These are phyloP conservation scores for Lordiphosa stackelbergi DNA, from an alignment of 1,140 invertebrate genomes.

Conservation along the genomic window DNA sequence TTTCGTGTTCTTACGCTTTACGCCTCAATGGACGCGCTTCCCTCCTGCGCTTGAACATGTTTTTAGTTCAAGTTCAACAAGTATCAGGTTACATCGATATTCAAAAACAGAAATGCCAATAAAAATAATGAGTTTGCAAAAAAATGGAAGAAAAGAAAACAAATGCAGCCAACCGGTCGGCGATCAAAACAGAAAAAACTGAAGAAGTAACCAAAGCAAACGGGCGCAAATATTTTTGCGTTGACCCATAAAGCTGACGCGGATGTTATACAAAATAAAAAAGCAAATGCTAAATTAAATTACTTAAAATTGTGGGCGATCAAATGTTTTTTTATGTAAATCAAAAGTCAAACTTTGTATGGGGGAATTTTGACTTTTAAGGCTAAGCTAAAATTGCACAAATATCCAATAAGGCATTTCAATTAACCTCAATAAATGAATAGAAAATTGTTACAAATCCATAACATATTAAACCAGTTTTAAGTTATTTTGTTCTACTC, in stretches of 20 bases:
- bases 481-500: constrained; percentile 11
- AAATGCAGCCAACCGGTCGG: constrained; percentile 58
- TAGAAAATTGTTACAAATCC: constrained; percentile 1
- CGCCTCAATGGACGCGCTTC: constrained; percentile 2
- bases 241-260: constrained; percentile 64
- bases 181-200: constrained; percentile 63
- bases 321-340: constrained; percentile 59
- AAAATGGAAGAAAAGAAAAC: constrained; percentile 30
- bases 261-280: constrained; percentile 39
- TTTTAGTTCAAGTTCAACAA: constrained; percentile 72
- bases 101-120: constrained; percentile 35
- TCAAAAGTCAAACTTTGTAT: constrained; percentile 25
- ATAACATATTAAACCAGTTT: constrained; percentile 6
- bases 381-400: constrained; percentile 44
- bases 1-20: constrained; percentile 32
- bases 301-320: constrained; percentile 51
- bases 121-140: constrained; percentile 60
- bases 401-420: constrained; percentile 51
- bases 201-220: constrained; percentile 51
- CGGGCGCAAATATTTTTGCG: constrained; percentile 47
- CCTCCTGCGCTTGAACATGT: constrained; percentile 16
- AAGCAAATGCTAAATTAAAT: constrained; percentile 34
- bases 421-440: constrained; percentile 58
- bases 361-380: constrained; percentile 34
- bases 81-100: constrained; percentile 52